These are phyloP conservation scores for Pasiphila rectangulata DNA, from an alignment of 2,888 invertebrate genomes.

Conservation along the genomic window DNA sequence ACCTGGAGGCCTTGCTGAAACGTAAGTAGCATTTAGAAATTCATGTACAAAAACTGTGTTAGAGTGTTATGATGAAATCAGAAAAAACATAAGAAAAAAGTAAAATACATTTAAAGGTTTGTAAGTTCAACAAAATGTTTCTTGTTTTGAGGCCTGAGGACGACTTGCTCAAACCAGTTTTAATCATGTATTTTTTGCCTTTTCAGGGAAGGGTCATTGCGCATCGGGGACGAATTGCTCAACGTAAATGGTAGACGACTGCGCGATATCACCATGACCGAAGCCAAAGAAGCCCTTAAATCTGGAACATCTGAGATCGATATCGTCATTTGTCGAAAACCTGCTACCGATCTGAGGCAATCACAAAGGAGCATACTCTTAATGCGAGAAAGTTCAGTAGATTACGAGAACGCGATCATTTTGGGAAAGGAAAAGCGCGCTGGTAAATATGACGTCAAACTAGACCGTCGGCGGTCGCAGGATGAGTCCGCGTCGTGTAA, in stretches of 20 bases:
- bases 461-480: conserved; percentile 84
- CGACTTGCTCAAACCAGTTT: background rate
- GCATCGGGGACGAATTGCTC: conserved; percentile 86
- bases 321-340: conserved; percentile 81
- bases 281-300: conserved; percentile 84
- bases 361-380: conserved; percentile 49
- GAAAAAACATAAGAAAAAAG: no score
- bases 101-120: background rate
- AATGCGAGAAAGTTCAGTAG: conserved; percentile 85
- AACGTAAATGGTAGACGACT: conserved; percentile 86
- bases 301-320: conserved; percentile 83
- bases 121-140: background rate
- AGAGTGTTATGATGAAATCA: no score
- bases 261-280: conserved; percentile 83
- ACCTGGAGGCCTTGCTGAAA: conserved; percentile 85
- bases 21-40: conserved; percentile 61
- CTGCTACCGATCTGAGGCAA: conserved; percentile 43
- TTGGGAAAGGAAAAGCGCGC: conserved; percentile 74
- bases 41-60: background rate
- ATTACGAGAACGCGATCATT: conserved; percentile 84
- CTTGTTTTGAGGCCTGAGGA: background rate
- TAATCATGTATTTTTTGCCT: conserved; percentile 13
- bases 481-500: conserved; percentile 74
- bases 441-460: conserved; percentile 82
- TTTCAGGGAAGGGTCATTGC: conserved; percentile 83